These are phyloP conservation scores for Odontamblyopus rebecca DNA, from an alignment of 2,797 vertebrate genomes.

Conservation along the genomic window DNA sequence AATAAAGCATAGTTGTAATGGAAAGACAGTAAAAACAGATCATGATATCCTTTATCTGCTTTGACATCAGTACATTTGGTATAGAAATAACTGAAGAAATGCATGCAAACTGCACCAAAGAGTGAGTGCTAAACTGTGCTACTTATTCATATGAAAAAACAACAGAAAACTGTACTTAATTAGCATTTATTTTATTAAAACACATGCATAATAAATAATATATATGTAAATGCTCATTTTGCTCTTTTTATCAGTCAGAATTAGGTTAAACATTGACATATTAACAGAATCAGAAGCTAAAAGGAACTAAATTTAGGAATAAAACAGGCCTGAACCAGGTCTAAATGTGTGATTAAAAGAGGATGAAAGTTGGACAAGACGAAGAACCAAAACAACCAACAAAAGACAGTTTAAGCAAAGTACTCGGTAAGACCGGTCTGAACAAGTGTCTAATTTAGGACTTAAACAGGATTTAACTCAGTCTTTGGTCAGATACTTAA, in stretches of 20 bases:
- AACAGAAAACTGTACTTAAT: too few relatives aligned
- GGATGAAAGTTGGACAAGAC: not conserved
- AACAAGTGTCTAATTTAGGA: not conserved
- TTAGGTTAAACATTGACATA: too few relatives aligned
- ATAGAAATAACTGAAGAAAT: not conserved
- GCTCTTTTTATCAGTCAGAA: too few relatives aligned
- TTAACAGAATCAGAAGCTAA: not conserved
- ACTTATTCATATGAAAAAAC: too few relatives aligned
- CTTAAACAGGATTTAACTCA: too few relatives aligned
- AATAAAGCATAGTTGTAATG: not conserved
- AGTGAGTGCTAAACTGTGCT: not conserved
- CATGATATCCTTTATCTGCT: not conserved
- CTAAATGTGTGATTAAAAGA: not conserved
- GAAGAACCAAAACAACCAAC: not conserved
- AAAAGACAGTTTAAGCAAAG: not conserved
- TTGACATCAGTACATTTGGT: not conserved
- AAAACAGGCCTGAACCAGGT: not conserved
- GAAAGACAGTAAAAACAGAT: not conserved
- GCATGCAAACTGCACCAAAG: too few relatives aligned
- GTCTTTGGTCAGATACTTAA: too few relatives aligned
- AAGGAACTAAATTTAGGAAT: not conserved
- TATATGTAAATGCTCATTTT: too few relatives aligned
- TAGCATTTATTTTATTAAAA: too few relatives aligned
- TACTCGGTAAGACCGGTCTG: not conserved
- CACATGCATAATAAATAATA: too few relatives aligned